Percentiles rank a stretch among this genome's conserved stretches.
phyloP scores from a whole-genome alignment of 2,888 invertebrate genomes.

The Tenthredo scrophulariae region DNA sequence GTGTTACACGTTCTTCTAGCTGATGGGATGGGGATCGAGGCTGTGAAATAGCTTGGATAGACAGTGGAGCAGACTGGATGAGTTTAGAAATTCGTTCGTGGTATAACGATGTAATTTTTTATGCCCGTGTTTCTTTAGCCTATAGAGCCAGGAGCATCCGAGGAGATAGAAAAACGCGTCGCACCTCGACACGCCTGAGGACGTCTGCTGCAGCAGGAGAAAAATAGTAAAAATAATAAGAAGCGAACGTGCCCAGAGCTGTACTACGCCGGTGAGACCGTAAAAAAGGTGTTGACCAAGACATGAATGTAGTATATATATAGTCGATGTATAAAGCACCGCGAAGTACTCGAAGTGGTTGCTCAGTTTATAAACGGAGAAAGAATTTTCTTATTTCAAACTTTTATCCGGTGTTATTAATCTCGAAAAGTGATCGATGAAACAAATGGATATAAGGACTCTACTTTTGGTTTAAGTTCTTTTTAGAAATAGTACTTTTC shows the following conservation, averaged over 20 bases:
- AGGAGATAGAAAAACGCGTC: slow-evolving; percentile 33
- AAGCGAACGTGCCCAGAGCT: neutral
- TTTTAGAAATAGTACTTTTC: too few relatives aligned
- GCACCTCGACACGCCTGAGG: slow-evolving; percentile 40
- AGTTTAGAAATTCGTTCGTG: slow-evolving; percentile 37
- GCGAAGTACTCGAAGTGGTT: slow-evolving; percentile 7
- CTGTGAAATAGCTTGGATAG: slow-evolving; percentile 7
- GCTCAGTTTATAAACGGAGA: neutral
- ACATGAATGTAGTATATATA: neutral
- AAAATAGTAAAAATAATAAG: slow-evolving; percentile 39
- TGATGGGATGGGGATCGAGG: neutral
- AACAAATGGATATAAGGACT: too few relatives aligned
- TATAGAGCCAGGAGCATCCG: neutral
- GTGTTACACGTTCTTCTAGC: slow-evolving; percentile 4
- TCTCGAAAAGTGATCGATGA: neutral
- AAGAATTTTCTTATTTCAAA: neutral
- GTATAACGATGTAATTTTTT: slow-evolving; percentile 40
- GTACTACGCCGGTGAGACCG: neutral
- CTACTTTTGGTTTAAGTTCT: too few relatives aligned
- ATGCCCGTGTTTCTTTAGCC: neutral
- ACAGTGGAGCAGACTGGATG: slow-evolving; percentile 10
- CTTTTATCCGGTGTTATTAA: too few relatives aligned
- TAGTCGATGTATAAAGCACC: neutral
- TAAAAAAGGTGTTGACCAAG: slow-evolving; percentile 28
- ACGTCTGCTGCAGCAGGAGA: neutral